Evolutionary conservation across 2,888 invertebrate species (phyloP).

Genomic region (Anthophora plumipes): DNA sequence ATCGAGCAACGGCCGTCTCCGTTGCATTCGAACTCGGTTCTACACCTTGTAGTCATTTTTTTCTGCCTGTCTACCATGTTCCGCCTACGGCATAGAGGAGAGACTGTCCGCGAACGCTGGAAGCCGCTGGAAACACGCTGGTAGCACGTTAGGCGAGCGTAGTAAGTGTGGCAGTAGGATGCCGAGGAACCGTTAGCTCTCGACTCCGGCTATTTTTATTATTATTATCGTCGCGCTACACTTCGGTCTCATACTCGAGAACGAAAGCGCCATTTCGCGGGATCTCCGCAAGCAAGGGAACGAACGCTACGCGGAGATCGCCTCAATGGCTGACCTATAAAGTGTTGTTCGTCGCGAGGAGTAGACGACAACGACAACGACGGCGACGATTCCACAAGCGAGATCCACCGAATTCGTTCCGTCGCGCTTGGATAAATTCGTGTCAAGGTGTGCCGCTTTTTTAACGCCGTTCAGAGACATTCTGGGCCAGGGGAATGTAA

Average conservation of each 20-base stretch:
- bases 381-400: background rate
- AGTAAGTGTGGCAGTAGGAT: conserved; percentile 84
- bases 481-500: background rate
- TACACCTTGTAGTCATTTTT: conserved; percentile 9
- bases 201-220: conserved; percentile 81
- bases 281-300: background rate
- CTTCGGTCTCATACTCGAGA: conserved; percentile 58
- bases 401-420: conserved; percentile 16
- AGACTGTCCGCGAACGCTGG: conserved; percentile 26
- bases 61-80: conserved; percentile 37
- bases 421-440: conserved; percentile 11
- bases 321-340: conserved; percentile 47
- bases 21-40: conserved; percentile 10
- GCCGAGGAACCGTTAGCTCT: conserved; percentile 82
- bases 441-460: conserved; percentile 32
- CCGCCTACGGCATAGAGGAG: conserved; percentile 44
- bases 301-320: background rate
- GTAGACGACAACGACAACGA: background rate
- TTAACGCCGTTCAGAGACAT: background rate
- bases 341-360: background rate
- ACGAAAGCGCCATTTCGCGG: conserved; percentile 30
- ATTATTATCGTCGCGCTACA: conserved; percentile 67
- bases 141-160: conserved; percentile 67
- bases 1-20: conserved; percentile 16
- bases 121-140: conserved; percentile 50